These are phyloP conservation scores for Phalera bucephala DNA, from an alignment of 2,888 invertebrate genomes.

Conservation along the genomic window DNA sequence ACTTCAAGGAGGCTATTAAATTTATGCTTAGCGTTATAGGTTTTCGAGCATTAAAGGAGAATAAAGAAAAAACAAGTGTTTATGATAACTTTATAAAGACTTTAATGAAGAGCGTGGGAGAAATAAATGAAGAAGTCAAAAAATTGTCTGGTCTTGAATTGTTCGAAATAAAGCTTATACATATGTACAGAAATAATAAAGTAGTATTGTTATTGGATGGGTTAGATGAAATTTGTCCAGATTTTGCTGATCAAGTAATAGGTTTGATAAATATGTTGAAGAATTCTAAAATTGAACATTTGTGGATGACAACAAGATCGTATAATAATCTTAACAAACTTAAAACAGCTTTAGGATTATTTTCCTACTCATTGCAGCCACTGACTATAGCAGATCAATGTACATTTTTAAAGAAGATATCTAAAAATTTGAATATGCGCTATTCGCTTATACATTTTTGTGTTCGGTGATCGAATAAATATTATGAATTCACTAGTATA, in stretches of 20 bases:
- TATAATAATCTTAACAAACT: constrained; percentile 19
- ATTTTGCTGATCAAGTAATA: constrained; percentile 17
- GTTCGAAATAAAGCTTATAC: not conserved
- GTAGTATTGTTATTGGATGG: constrained; percentile 24
- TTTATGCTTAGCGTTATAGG: constrained; percentile 10
- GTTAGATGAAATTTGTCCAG: constrained; percentile 33
- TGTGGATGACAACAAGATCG: constrained; percentile 29
- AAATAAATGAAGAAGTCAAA: not conserved
- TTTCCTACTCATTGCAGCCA: constrained; percentile 21
- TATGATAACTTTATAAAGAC: too few species aligned
- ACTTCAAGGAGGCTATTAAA: constrained; percentile 5
- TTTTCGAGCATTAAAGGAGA: not conserved
- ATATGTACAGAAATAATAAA: constrained; percentile 2
- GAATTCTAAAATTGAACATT: constrained; percentile 10
- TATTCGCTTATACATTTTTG: too few species aligned
- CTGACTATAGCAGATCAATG: constrained; percentile 15
- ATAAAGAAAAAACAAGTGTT: not conserved
- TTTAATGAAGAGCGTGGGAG: too few species aligned
- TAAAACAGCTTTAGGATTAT: constrained; percentile 20
- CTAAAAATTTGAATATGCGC: not conserved
- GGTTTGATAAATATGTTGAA: constrained; percentile 15
- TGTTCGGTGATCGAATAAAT: not conserved
- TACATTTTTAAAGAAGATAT: constrained; percentile 13
- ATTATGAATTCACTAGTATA: constrained; percentile 11
- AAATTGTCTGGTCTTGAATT: not conserved